Base-by-base conservation (phyloP, 2,113 vertebrate species). In the Speoplatyrhinus poulsoni region DNA sequence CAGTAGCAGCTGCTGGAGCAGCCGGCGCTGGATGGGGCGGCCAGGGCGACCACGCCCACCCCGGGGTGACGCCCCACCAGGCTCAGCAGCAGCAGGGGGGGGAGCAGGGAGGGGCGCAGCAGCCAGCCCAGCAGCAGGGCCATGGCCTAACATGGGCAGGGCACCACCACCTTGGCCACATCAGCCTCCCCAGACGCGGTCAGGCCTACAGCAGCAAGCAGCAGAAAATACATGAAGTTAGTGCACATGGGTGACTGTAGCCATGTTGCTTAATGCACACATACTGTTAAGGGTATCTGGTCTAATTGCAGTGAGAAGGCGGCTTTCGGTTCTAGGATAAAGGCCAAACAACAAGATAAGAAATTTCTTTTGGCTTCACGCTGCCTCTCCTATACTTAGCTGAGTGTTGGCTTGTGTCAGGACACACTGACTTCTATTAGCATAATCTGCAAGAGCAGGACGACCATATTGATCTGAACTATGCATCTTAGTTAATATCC, bases 1-100 rank as follows among this genome's bases (percentile, higher is more conserved):
- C 97, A 99, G 89, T 94, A 94, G 82, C 93, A 94, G 76, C 91
- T 93, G 76, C 91, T 94, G 77, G 96, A 95, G 85, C 96, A 96
- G 3, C 94, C 93, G 6, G 93, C 59, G 0, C 26, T 26, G 26
- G 26, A 26, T 26, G 26, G 26, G 26, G 26, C 26, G 2, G 26
- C 26, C 26, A 26, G 26, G 26, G 26, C 26, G 26, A 26, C 26
- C 26, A 26, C 26, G 26, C 26, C 26, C 1, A 3, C 26, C 26
- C 26, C 26, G 26, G 26, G 26, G 26, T 3, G 26, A 26, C 26
- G 26, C 26, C 26, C 26, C 67, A 95, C 93, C 88, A 95, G 80
- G 83, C 92, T 93, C 88, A 94, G 95, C 64, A 95, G 88, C 63
- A 96, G 90, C 81, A 96, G 83, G 91, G 93, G 92, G 93, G 93